phyloP scores from a whole-genome alignment of 2,888 invertebrate genomes.

The Venusia cambrica region DNA sequence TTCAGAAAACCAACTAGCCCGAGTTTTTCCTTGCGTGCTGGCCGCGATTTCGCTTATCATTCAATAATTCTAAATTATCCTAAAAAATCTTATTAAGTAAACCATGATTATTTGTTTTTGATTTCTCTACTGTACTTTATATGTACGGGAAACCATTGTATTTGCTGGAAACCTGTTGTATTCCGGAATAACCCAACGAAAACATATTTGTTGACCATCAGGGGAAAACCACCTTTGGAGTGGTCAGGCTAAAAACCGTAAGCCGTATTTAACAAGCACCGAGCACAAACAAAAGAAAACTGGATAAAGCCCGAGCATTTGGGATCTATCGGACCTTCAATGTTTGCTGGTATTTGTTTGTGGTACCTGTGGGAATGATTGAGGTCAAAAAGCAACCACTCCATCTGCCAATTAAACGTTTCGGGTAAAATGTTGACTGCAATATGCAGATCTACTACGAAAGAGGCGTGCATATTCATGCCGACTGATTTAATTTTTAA shows the following conservation, averaged over 20 bases:
- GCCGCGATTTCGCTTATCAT: too few relatives aligned
- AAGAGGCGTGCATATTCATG: conserved; percentile 17
- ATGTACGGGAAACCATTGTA: too few relatives aligned
- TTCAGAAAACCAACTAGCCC: too few relatives aligned
- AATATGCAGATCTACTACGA: conserved; percentile 15
- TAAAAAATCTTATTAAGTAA: too few relatives aligned
- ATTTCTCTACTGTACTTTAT: too few relatives aligned
- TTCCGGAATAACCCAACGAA: too few relatives aligned
- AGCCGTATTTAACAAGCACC: conserved; percentile 20
- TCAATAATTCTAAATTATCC: too few relatives aligned
- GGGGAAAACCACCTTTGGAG: conserved; percentile 11
- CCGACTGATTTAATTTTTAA: conserved; percentile 8
- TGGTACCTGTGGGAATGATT: conserved; percentile 11
- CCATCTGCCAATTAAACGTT: conserved; percentile 12
- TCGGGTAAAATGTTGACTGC: conserved; percentile 4
- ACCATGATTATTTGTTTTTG: too few relatives aligned
- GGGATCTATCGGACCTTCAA: conserved; percentile 12
- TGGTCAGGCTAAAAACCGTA: conserved; percentile 10
- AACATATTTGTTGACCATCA: conserved; percentile 8
- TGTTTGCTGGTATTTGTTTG: conserved; percentile 11
- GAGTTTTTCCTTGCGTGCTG: too few relatives aligned
- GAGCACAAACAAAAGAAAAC: conserved; percentile 13
- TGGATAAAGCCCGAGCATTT: conserved; percentile 15
- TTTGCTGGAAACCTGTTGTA: too few relatives aligned
- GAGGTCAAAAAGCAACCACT: conserved; percentile 14